Conservation (phyloP, 2,113 vertebrate genomes). For the Pavo muticus region DNA sequence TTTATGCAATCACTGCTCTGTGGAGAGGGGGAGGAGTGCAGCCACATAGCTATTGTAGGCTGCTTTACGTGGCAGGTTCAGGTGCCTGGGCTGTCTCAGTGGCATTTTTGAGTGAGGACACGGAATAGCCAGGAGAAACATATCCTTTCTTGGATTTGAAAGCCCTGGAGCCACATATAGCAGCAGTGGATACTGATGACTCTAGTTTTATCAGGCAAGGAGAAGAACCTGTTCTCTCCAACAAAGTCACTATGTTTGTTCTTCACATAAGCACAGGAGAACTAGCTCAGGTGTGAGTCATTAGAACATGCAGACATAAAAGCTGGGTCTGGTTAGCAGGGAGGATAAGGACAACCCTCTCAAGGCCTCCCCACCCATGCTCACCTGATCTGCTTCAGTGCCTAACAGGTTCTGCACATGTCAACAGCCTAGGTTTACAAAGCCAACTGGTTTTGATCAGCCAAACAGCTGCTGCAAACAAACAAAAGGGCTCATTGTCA, state of each 20-base stretch:
- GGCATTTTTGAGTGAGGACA: background rate
- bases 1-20: background rate
- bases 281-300: background rate
- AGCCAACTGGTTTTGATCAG: background rate
- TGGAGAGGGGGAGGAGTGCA: background rate
- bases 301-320: background rate
- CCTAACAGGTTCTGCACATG: background rate
- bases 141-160: background rate
- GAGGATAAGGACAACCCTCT: background rate
- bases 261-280: background rate
- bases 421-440: background rate
- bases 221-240: background rate
- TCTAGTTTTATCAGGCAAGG: background rate
- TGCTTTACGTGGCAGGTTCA: accelerated
- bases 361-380: background rate
- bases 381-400: background rate
- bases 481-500: background rate
- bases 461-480: background rate
- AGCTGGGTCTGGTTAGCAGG: background rate
- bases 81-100: background rate
- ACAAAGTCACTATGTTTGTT: constrained; percentile 20
- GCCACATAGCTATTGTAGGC: background rate
- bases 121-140: background rate
- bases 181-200: background rate
- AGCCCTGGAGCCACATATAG: background rate